Evolutionary conservation across 2,888 invertebrate genomes (phyloP).

Genomic region (Drosophila buzzatii): DNA sequence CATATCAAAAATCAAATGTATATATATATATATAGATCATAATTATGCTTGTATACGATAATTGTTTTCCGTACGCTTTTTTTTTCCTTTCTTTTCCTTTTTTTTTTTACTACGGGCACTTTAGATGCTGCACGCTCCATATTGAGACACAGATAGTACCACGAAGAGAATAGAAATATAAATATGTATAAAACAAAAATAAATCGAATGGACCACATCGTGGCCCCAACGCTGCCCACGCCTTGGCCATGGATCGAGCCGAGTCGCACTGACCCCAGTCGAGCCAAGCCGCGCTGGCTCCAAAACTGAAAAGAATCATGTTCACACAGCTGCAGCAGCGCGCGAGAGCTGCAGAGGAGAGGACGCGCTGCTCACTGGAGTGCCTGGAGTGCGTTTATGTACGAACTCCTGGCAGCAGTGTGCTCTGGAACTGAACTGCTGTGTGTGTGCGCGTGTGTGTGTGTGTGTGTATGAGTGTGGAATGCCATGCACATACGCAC

Average conservation of each 20-base stretch:
- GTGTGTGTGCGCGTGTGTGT: slow-evolving; percentile 30
- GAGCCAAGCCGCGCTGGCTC: slow-evolving; percentile 1
- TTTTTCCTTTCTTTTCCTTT: slow-evolving; percentile 25
- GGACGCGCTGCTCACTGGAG: not conserved
- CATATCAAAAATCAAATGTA: slow-evolving; percentile 7
- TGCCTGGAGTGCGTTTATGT: not conserved
- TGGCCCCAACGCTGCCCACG: not conserved
- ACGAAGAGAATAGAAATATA: slow-evolving; percentile 60
- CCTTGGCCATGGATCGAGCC: not conserved
- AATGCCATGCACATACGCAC: not conserved
- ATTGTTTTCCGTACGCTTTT: slow-evolving; percentile 27
- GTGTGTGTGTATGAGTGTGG: not conserved
- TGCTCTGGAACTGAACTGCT: slow-evolving; percentile 52
- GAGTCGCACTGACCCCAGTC: not conserved
- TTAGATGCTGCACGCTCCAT: slow-evolving; percentile 74
- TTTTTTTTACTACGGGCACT: slow-evolving; percentile 65
- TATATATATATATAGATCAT: slow-evolving; percentile 20
- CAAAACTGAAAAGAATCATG: slow-evolving; percentile 29
- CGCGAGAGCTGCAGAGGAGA: slow-evolving; percentile 1
- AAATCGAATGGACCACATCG: slow-evolving; percentile 2
- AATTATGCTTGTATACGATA: slow-evolving; percentile 18
- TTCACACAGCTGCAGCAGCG: slow-evolving; percentile 25
- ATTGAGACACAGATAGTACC: slow-evolving; percentile 79
- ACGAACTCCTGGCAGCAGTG: slow-evolving; percentile 15
- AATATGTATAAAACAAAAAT: slow-evolving; percentile 8